Evolutionary conservation across 92 coral and sea anemone genomes (phyloP).

Genomic region (Siderastrea radians): DNA sequence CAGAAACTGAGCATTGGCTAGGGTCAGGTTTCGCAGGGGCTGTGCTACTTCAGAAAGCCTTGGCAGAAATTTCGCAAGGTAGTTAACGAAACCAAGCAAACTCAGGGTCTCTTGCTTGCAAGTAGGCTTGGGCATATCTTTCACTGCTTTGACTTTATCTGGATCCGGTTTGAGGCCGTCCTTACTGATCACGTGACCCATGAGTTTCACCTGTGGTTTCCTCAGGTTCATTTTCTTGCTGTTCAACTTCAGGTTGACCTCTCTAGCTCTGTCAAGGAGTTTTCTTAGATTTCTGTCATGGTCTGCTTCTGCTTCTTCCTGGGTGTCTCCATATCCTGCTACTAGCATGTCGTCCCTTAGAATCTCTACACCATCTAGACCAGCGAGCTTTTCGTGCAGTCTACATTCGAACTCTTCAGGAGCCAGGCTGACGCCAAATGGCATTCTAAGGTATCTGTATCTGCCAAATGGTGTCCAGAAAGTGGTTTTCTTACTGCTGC

Average conservation of each 20-base stretch:
- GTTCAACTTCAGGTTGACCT: conserved; percentile 25
- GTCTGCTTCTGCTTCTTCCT: conserved; percentile 18
- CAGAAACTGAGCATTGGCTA: conserved; percentile 30
- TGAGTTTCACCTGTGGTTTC: conserved; percentile 29
- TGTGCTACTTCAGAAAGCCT: conserved; percentile 54
- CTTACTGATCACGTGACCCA: conserved; percentile 39
- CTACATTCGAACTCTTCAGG: too few relatives aligned
- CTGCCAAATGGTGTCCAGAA: conserved; percentile 65
- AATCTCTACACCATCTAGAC: too few relatives aligned
- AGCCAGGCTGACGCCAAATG: background rate
- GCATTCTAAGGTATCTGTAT: conserved; percentile 48
- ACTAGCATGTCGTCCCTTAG: conserved; percentile 30
- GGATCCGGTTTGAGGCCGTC: conserved; percentile 48
- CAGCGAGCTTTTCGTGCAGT: too few relatives aligned
- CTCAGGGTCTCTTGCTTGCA: conserved; percentile 43
- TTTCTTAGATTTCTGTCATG: conserved; percentile 24
- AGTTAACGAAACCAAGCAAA: conserved; percentile 64
- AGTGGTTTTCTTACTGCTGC: conserved; percentile 50
- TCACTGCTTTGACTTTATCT: conserved; percentile 46
- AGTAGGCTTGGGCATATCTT: conserved; percentile 43
- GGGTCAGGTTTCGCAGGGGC: conserved; percentile 48
- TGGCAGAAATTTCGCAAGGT: conserved; percentile 55
- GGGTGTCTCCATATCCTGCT: conserved; percentile 47
- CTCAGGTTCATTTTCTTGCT: conserved; percentile 29
- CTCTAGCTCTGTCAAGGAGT: conserved; percentile 30